Conservation (phyloP, 1,140 invertebrate genomes). For the Macrostomum lignano region DNA sequence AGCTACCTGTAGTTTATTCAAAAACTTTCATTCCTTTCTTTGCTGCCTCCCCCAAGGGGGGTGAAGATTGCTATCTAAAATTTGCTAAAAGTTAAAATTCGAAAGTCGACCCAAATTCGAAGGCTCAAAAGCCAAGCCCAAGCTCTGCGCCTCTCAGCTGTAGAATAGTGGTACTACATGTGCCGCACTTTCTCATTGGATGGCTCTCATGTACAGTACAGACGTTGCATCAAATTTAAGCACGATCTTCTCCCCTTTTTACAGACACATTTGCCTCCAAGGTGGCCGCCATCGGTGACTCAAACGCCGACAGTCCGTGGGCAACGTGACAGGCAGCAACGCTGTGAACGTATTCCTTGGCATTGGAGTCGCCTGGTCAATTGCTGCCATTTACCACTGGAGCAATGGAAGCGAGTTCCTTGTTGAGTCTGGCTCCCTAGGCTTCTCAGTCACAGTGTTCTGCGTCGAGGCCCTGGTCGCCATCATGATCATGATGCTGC, state of each 20-base stretch:
- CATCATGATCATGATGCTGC: conserved; percentile 40
- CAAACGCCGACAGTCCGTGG: conserved; percentile 87
- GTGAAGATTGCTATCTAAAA: too few species aligned
- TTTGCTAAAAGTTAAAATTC: too few species aligned
- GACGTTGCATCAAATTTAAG: conserved; percentile 3
- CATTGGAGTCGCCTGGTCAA: conserved; percentile 32
- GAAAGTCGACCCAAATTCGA: too few species aligned
- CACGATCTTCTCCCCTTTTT: conserved; percentile 9
- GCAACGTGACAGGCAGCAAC: conserved; percentile 93
- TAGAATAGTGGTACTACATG: too few species aligned
- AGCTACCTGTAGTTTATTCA: too few species aligned
- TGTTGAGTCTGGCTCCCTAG: conserved; percentile 32
- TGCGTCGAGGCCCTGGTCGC: conserved; percentile 30
- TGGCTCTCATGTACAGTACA: too few species aligned
- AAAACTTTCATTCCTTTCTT: too few species aligned
- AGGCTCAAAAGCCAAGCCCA: too few species aligned
- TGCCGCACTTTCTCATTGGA: too few species aligned
- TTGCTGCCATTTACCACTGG: conserved; percentile 28
- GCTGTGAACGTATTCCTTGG: conserved; percentile 65
- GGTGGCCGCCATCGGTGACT: conserved; percentile 80
- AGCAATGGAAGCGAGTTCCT: conserved; percentile 23
- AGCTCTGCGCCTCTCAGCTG: too few species aligned
- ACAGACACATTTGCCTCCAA: conserved; percentile 93
- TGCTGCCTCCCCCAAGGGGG: too few species aligned
- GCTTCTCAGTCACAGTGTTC: conserved; percentile 34